Conservation (phyloP, 2,113 vertebrate species). For the Orientallactaga bullata region DNA sequence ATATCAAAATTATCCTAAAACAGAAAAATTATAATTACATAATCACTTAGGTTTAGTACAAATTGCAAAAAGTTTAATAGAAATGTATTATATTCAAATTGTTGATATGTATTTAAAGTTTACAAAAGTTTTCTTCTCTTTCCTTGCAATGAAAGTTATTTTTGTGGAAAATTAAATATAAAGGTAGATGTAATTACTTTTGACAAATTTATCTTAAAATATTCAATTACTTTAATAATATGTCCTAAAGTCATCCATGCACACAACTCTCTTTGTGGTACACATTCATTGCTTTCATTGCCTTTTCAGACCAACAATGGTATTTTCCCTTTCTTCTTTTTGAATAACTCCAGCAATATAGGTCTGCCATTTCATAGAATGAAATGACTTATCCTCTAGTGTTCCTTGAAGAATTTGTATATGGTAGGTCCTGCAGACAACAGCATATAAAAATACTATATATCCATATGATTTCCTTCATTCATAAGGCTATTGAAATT, state of each 20-base stretch:
- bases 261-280: neutral
- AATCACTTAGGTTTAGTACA: neutral
- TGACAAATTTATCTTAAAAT: neutral
- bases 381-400: neutral
- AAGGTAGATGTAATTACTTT: neutral
- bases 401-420: neutral
- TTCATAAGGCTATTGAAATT: neutral
- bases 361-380: neutral
- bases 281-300: neutral
- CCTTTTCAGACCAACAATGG: neutral
- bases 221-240: slow-evolving; percentile 3
- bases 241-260: neutral
- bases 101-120: neutral
- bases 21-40: neutral
- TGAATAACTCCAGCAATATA: neutral
- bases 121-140: neutral
- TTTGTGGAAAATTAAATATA: neutral
- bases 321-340: neutral
- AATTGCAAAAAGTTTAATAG: neutral
- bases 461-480: neutral
- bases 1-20: neutral
- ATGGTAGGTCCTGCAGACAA: neutral
- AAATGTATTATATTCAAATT: neutral
- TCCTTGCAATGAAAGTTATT: neutral
- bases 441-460: neutral